These are phyloP conservation scores for Anoplopoma fimbria DNA, from an alignment of 2,113 vertebrate genomes.

Conservation along the genomic window DNA sequence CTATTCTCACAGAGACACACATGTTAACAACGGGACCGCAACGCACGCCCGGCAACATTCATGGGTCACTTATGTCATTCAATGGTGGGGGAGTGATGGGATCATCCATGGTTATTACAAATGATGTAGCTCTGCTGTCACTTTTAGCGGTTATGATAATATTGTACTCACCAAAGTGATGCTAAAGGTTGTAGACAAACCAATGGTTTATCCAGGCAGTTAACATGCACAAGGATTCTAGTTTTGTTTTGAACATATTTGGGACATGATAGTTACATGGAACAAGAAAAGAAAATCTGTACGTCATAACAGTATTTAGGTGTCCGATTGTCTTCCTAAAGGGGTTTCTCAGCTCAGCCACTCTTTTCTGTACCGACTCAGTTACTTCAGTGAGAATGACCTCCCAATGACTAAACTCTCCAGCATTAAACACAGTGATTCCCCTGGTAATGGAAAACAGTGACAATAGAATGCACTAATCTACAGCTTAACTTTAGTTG, in stretches of 20 bases:
- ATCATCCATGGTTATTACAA: neutral
- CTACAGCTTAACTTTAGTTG: no score
- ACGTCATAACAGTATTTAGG: neutral
- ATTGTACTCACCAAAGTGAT: neutral
- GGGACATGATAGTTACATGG: no score
- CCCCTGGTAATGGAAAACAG: no score
- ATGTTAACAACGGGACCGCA: slow-evolving; percentile 57
- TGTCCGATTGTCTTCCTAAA: neutral
- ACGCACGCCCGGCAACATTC: neutral
- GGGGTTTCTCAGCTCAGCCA: no score
- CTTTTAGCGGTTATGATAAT: neutral
- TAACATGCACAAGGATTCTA: neutral
- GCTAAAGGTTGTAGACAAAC: neutral
- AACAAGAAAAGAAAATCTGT: neutral
- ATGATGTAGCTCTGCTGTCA: neutral
- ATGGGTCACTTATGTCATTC: slow-evolving; percentile 18
- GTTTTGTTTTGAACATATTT: no score
- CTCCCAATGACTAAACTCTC: no score
- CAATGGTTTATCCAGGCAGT: neutral
- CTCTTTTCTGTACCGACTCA: neutral
- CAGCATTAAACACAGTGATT: no score
- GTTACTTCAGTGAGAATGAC: no score
- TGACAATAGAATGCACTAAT: no score
- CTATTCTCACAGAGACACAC: slow-evolving; percentile 79
- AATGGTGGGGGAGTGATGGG: neutral